Evolutionary conservation across 2,888 invertebrate genomes (phyloP), one percentile per base, ranked within the genome.

Genomic region (Latrodectus elegans): DNA sequence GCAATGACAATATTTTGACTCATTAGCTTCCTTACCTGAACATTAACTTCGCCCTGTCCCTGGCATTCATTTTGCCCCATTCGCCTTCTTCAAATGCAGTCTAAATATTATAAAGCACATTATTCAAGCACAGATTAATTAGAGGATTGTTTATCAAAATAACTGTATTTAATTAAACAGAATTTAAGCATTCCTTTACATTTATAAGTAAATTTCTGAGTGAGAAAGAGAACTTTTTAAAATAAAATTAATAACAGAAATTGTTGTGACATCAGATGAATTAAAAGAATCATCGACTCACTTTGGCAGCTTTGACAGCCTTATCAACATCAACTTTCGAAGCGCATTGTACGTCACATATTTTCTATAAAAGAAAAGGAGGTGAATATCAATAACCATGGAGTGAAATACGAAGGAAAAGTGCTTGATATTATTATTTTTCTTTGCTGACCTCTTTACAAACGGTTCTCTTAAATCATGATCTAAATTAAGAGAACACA

Each of bases 11-110:
- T n/a, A n/a, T n/a, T n/a, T n/a, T n/a, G 22, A 22, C 22, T 22
- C 22, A 22, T 22, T 22, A 22, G 15, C 3, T 55, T 55, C 55
- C 11, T 55, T 92, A 96, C 95, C 94, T 96, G 93, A 95, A 95
- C 92, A 99, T 93, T 1, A 98, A 91, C 87, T 95, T 94, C 4
- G 97, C 98, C 49, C 99, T 94, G 91, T 99, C 98, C 90, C 99
- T 94, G 0, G 98, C 96, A 91, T 97, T 97, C 92, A 99, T 96
- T 92, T 96, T 96, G n/a, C 96, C 95, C 99, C 99, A 99, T 91
- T 97, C 95, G 0, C 98, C 97, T 55, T 94, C 94, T 84, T 96
- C 95, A 92, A 97, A 98, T 0, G 98, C 83, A 64, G 53, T 38
- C 88, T 88, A 14, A 1, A 86, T 52, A 10, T 9, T 11, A 38